A percentile compares a stretch with the other conserved stretches of the same genome.
Conservation (phyloP, 2,888 invertebrate genomes). For the Lepidochrysops patricia region DNA sequence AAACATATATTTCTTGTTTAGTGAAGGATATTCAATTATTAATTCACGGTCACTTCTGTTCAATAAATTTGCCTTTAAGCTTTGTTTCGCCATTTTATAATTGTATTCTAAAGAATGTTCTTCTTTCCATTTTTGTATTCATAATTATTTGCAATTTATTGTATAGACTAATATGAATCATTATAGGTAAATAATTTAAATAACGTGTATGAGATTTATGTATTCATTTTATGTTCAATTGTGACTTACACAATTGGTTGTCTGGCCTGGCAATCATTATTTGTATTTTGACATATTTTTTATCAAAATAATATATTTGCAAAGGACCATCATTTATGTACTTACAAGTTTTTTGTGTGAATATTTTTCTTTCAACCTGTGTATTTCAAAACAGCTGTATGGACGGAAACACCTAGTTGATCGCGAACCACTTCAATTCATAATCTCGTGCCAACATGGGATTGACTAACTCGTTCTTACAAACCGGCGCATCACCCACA, state of each 20-base stretch:
- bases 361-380: too few species aligned
- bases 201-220: too few species aligned
- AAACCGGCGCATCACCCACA: slow-evolving; percentile 26
- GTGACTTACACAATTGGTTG: slow-evolving; percentile 1
- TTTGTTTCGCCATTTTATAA: not conserved
- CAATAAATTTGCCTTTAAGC: not conserved
- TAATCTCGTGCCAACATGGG: slow-evolving; percentile 67
- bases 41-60: not conserved
- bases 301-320: too few species aligned
- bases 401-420: slow-evolving; percentile 68
- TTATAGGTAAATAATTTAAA: slow-evolving; percentile 15
- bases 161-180: slow-evolving; percentile 29
- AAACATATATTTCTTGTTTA: not conserved
- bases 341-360: not conserved
- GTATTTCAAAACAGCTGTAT: slow-evolving; percentile 54
- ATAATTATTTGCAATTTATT: slow-evolving; percentile 22
- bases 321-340: too few species aligned
- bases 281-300: not conserved
- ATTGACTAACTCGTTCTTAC: slow-evolving; percentile 68
- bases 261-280: not conserved
- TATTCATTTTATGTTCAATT: not conserved
- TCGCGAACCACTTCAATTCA: slow-evolving; percentile 71
- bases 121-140: not conserved
- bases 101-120: not conserved
- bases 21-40: not conserved